Evolutionary conservation across 53 echinoderm and acorn worm genomes (phyloP).

Genomic region (Arbacia lixula): DNA sequence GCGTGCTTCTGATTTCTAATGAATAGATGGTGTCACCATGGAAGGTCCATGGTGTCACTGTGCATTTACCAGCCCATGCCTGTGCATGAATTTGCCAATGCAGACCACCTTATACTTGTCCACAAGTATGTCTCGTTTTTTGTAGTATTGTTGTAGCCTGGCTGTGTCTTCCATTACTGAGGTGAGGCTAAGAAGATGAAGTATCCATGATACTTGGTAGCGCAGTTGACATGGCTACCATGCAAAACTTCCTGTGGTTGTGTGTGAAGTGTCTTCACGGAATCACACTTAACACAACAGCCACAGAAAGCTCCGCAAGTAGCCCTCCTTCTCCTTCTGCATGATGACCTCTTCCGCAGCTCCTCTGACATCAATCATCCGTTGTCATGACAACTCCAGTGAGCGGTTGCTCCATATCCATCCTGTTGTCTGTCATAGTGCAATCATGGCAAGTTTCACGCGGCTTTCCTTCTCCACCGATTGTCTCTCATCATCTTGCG

Average conservation of each 20-base stretch:
- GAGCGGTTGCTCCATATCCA: no score
- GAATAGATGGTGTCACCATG: no score
- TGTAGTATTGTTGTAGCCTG: background rate
- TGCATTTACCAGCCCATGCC: background rate
- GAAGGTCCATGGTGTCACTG: no score
- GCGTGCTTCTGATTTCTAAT: no score
- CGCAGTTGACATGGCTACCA: slow-evolving; percentile 33
- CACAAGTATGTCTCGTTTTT: background rate
- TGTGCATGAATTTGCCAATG: background rate
- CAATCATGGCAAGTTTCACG: no score
- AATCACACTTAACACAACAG: slow-evolving; percentile 84
- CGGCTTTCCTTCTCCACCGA: no score
- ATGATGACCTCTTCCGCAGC: no score
- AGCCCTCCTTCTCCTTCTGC: slow-evolving; percentile 8
- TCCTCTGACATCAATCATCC: no score
- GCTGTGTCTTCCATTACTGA: no score
- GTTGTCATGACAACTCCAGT: no score
- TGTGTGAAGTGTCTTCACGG: slow-evolving; percentile 88
- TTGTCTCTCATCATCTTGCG: no score
- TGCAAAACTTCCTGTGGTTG: slow-evolving; percentile 99
- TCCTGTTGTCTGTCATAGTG: no score
- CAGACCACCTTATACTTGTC: background rate
- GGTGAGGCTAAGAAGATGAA: background rate
- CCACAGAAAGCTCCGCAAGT: slow-evolving; percentile 90
- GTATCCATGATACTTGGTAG: background rate